Evolutionary conservation across 2,797 vertebrate genomes (phyloP), one percentile per base, ranked within the genome.

Genomic region (Novumbra hubbsi): DNA sequence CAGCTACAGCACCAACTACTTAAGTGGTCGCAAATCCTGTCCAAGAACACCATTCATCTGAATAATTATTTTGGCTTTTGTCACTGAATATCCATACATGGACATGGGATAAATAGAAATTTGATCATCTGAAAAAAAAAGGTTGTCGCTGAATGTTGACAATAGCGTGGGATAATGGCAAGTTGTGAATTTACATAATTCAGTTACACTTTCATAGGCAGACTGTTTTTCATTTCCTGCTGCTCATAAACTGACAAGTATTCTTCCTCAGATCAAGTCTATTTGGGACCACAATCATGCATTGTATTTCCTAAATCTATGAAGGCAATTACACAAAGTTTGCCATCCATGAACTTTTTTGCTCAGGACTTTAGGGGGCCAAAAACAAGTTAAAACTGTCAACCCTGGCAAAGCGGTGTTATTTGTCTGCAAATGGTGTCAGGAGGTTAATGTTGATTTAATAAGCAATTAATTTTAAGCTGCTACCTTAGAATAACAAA

Each of bases 381-480:
- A 66, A 71, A 55, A 76, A 75, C 50, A 55, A 9, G 2, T 78
- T 65, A 45, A 75, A 78, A 84, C 75, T 78, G 28, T 63, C 16
- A 75, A 57, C 68, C 68, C 55, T 63, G 70, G 60, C 75, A 72
- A 69, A 11, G 52, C 70, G 71, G 30, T 82, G 76, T 85, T 83
- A 75, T 82, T 89, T 76, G 14, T 73, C 74, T 81, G 77, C 73
- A 85, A 88, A 89, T 76, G 78, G 76, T 90, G 88, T 88, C 83
- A 63, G 71, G 80, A 86, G 87, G 86, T 91, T 92, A 93, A 92
- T 88, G 80, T 86, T 84, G 83, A 88, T 91, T 92, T 90, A 91
- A 91, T 90, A 82, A 88, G 86, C 87, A 86, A 93, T 91, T 92
- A 72, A 92, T 90, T 91, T 68, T 75, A 82, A 87, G 77, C 76